A percentile compares a stretch with the other conserved stretches of the same genome.
Conservation (phyloP, 2,797 vertebrate genomes). For the Mus spretus region DNA sequence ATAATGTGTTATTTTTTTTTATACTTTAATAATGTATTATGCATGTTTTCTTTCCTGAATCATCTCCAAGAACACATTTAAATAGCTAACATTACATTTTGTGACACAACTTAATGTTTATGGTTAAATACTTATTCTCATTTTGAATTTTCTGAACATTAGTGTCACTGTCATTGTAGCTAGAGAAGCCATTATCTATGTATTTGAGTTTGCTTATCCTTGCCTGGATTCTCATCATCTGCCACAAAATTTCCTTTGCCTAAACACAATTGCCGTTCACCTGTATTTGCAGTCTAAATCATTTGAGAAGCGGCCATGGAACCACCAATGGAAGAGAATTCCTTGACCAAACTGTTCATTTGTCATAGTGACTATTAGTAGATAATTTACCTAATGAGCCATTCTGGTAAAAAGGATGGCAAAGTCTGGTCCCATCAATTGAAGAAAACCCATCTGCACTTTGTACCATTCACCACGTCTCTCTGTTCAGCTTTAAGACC, state of each 20-base stretch:
- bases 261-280: background rate
- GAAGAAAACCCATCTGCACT: background rate
- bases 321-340: constrained; percentile 20
- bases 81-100: constrained; percentile 33
- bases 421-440: background rate
- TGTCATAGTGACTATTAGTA: background rate
- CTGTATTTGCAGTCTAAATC: background rate
- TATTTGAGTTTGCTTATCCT: constrained; percentile 2
- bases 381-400: background rate
- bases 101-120: constrained; percentile 17
- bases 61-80: constrained; percentile 15
- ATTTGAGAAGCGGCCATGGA: background rate
- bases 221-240: background rate
- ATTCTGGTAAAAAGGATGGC: background rate
- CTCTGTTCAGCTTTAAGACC: constrained; percentile 23
- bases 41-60: constrained; percentile 19
- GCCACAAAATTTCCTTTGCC: background rate
- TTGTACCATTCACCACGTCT: background rate
- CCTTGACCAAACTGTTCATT: background rate
- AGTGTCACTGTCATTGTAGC: background rate
- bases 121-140: constrained; percentile 38
- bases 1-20: background rate
- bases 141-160: constrained; percentile 49
- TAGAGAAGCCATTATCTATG: constrained; percentile 21
- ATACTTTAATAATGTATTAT: background rate